Conservation (phyloP, 2,888 invertebrate species). For the Strigamia maritima region DNA sequence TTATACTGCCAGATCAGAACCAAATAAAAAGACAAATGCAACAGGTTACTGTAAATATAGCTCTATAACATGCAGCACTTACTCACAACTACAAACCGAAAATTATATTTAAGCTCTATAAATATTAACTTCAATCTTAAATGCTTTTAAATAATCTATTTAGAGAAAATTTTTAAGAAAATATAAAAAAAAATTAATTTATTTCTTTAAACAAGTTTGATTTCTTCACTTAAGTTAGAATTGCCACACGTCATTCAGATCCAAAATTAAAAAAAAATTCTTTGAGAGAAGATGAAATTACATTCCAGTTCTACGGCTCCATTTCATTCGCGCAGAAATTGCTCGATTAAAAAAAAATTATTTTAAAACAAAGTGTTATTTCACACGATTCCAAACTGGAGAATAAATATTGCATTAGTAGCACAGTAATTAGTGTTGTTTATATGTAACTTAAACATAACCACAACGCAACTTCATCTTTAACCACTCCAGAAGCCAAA, state of each 20-base stretch:
- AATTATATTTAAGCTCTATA: not conserved
- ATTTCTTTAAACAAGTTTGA: not conserved
- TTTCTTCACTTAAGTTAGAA: not conserved
- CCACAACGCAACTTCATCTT: not conserved
- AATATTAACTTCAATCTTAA: not conserved
- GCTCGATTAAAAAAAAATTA: not conserved
- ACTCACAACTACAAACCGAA: not conserved
- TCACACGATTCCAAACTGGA: not conserved
- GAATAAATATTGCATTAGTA: not conserved
- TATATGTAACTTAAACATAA: not conserved
- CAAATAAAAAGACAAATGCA: not conserved
- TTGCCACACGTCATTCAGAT: not conserved
- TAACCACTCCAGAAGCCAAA: slow-evolving; percentile 28
- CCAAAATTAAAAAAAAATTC: slow-evolving; percentile 12
- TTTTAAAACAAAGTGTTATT: not conserved
- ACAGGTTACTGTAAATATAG: not conserved
- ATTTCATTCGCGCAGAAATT: slow-evolving; percentile 11
- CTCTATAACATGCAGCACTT: too few species aligned
- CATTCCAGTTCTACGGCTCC: not conserved
- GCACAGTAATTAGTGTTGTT: not conserved
- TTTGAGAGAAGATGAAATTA: slow-evolving; percentile 22
- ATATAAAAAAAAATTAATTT: not conserved
- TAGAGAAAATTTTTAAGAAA: too few species aligned
- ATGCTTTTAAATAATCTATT: not conserved
- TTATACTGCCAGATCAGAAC: not conserved